Evolutionary conservation across 2,113 vertebrate genomes (phyloP), one percentile per base, ranked within the genome.

Genomic region (Malurus alboscapulatus): DNA sequence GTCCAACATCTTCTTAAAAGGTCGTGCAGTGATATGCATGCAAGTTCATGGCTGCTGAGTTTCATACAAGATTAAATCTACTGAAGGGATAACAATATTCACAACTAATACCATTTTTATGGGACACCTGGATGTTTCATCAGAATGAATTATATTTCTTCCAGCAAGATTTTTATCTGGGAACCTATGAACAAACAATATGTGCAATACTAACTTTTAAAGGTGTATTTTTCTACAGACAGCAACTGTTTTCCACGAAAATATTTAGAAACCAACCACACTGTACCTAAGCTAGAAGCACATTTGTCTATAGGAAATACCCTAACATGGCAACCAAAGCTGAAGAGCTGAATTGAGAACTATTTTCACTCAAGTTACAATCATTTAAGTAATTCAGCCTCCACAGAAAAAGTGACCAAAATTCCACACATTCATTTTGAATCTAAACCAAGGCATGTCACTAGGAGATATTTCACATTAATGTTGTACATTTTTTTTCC

Each of bases 1-100:
- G 12, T 54, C 14, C 42, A 88, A 25, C 29, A 65, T 19, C 17
- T 19, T 72, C 48, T 62, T 82, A 32, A n/a, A 67, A 48, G 13
- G 4, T 15, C 21, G n/a, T 19, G 32, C 17, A 19, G 22, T 36
- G 26, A 26, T 11, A 42, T 2, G 13, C 5, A 9, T 19, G 13
- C 0, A 0, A 90, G 21, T 34, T 85, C 22, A 40, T 5, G 5
- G 27, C 1, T 62, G 27, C 6, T 1, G 2, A 36, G 21, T n/a
- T 84, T 71, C 51, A 16, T 7, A n/a, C 1, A 8, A 66, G 8
- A 74, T 9, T 8, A 82, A 92, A 62, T 66, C 6, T 24, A 51
- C 38, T 32, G 30, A 78, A 11, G 6, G 11, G 3, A 83, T 13
- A 53, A 25, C 27, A 66, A 54, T 22, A 85, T 44, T 36, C 36